Percentiles rank a stretch among this genome's conserved stretches.
These are phyloP conservation scores for Sturnus vulgaris DNA, from an alignment of 2,113 vertebrate species.

Conservation along the genomic window DNA sequence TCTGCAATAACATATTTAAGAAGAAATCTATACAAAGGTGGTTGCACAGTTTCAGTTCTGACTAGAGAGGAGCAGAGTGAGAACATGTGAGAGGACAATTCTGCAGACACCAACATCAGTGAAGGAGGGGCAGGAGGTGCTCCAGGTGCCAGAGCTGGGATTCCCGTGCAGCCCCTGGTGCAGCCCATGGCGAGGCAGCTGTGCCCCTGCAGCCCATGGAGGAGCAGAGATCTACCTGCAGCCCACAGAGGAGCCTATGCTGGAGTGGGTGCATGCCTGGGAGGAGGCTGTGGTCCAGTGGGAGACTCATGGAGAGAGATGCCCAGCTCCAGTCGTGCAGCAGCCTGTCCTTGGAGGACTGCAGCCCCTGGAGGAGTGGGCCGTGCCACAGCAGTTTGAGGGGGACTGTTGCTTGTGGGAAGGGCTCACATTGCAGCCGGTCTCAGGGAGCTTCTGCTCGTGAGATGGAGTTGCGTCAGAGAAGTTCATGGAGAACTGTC, in stretches of 20 bases:
- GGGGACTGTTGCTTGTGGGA: background rate
- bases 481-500: fast-evolving
- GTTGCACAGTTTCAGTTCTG: background rate
- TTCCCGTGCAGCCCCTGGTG: background rate
- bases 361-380: background rate
- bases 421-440: background rate
- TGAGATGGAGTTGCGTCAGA: background rate
- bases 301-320: background rate
- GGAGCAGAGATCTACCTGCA: background rate
- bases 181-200: background rate
- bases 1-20: background rate
- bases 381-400: background rate
- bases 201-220: background rate
- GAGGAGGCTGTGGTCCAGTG: background rate
- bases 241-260: background rate
- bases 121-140: background rate
- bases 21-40: background rate
- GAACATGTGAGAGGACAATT: background rate
- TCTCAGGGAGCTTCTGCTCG: background rate
- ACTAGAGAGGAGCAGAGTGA: background rate
- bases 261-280: fast-evolving
- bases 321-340: background rate
- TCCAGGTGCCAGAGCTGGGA: fast-evolving
- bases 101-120: background rate
- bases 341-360: background rate